Evolutionary conservation across 2,113 vertebrate species (phyloP).

Genomic region (Taxidea taxus): DNA sequence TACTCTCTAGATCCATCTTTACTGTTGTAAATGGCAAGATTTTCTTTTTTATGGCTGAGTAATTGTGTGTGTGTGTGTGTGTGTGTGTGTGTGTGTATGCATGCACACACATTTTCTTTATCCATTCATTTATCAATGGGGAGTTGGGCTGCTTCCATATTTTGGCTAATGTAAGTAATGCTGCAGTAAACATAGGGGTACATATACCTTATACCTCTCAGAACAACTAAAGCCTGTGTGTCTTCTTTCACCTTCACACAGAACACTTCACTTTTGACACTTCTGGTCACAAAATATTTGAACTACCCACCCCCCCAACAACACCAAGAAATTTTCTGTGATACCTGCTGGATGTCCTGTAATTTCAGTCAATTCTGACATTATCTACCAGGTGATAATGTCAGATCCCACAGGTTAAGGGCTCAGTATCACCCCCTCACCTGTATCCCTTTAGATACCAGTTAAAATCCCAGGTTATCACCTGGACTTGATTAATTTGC

Average conservation of each 20-base stretch:
- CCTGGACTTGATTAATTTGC: background rate
- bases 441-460: background rate
- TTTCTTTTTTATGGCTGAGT: background rate
- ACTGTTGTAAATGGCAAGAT: background rate
- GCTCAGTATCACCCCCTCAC: background rate
- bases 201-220: background rate
- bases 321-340: background rate
- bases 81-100: background rate
- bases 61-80: background rate
- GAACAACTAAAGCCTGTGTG: background rate
- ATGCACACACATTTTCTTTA: background rate
- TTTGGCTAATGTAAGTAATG: background rate
- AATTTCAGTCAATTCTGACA: background rate
- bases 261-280: background rate
- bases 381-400: background rate
- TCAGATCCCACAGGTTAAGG: background rate
- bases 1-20: background rate
- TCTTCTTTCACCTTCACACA: background rate
- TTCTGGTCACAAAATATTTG: background rate
- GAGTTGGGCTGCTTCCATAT: background rate
- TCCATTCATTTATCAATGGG: background rate
- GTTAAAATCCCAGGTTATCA: background rate
- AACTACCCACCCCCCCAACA: rapidly evolving
- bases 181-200: background rate
- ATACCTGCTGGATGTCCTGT: background rate